A percentile compares a stretch with the other conserved stretches of the same genome.
phyloP scores from a whole-genome alignment of 1,140 invertebrate species.

The Octopus sinensis region DNA sequence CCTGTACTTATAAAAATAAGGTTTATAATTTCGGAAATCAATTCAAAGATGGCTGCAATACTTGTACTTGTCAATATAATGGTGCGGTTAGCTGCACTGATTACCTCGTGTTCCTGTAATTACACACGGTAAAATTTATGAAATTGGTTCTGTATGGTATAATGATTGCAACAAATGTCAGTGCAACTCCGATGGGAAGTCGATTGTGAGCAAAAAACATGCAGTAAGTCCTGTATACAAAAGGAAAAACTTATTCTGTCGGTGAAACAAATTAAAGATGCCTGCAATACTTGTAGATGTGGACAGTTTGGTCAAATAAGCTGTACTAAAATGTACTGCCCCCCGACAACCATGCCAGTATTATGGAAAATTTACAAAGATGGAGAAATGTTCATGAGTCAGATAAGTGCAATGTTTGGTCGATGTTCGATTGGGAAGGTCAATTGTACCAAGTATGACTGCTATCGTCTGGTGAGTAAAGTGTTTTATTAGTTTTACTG shows the following conservation, averaged over 20 bases:
- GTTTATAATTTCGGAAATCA: too few species aligned
- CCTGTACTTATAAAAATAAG: too few species aligned
- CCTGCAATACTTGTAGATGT: neutral
- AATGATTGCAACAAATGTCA: neutral
- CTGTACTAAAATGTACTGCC: neutral
- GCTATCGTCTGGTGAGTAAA: too few species aligned
- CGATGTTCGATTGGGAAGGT: too few species aligned
- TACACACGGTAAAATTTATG: neutral
- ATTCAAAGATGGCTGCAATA: too few species aligned
- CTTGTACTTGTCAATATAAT: too few species aligned
- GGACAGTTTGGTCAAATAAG: neutral
- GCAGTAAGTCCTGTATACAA: neutral
- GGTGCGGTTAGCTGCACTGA: neutral
- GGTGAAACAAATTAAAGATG: neutral
- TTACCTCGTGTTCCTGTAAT: neutral
- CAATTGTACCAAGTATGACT: too few species aligned
- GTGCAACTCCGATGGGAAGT: neutral
- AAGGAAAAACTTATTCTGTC: neutral
- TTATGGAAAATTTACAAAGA: neutral
- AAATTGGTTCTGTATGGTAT: neutral
- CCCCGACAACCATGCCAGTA: neutral
- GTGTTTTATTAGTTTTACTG: too few species aligned
- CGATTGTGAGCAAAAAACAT: neutral
- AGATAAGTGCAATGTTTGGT: too few species aligned
- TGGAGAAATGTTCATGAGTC: neutral